Evolutionary conservation across 2,113 vertebrate species (phyloP).

Genomic region (Anguilla rostrata): DNA sequence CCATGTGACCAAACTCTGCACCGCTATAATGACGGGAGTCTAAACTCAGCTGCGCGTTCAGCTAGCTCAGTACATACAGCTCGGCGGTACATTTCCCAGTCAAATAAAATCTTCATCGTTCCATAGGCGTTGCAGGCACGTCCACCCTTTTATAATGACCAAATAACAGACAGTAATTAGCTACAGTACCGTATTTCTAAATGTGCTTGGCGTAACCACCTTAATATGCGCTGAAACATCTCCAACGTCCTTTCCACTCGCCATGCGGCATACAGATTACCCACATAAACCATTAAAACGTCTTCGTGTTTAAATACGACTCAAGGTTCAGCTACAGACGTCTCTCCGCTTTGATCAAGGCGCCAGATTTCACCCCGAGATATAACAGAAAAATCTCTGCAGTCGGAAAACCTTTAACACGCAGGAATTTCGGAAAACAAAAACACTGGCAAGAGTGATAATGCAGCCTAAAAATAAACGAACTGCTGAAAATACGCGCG

Average conservation of each 20-base stretch:
- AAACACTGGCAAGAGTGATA: neutral
- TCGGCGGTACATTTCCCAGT: neutral
- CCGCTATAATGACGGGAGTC: slow-evolving; percentile 41
- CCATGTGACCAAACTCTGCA: slow-evolving; percentile 67
- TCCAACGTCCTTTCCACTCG: neutral
- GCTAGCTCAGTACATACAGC: neutral
- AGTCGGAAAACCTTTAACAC: neutral
- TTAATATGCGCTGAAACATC: neutral
- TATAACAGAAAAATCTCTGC: neutral
- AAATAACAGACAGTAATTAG: neutral
- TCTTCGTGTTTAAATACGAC: neutral
- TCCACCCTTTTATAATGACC: neutral
- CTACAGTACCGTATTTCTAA: neutral
- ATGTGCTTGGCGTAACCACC: neutral
- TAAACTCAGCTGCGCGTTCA: slow-evolving; percentile 15
- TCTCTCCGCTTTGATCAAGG: neutral
- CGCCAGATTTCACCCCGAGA: neutral
- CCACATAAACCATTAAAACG: neutral
- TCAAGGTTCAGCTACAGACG: neutral
- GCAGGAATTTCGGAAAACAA: neutral
- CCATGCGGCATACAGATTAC: neutral
- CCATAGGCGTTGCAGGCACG: neutral
- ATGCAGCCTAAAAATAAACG: neutral
- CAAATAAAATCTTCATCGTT: neutral
- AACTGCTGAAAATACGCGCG: neutral